Evolutionary conservation across 2,888 invertebrate species (phyloP).

Genomic region (Tortricodes alternella): DNA sequence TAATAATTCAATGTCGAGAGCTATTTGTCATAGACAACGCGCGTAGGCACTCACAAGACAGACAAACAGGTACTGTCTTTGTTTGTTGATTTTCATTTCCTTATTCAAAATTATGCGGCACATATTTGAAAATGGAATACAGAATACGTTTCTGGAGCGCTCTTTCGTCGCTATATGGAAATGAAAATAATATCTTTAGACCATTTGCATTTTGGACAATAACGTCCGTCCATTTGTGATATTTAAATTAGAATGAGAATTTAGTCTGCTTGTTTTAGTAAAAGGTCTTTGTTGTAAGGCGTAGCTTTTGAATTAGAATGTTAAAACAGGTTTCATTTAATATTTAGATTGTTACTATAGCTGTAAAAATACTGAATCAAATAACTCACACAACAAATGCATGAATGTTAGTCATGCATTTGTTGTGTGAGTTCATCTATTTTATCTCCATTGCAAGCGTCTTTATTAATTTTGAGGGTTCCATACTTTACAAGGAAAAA

Average conservation of each 20-base stretch:
- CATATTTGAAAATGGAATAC: conserved; percentile 60
- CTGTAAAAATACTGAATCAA: background rate
- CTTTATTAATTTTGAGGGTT: too few species aligned
- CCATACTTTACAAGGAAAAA: too few species aligned
- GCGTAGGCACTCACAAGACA: conserved; percentile 63
- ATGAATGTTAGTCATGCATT: too few species aligned
- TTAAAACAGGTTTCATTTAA: background rate
- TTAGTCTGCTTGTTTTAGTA: conserved; percentile 29
- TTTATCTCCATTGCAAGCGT: too few species aligned
- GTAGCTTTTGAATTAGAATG: background rate
- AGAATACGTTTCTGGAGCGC: conserved; percentile 49
- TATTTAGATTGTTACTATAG: background rate
- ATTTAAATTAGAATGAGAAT: conserved; percentile 32
- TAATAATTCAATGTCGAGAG: conserved; percentile 65
- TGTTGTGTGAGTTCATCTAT: too few species aligned
- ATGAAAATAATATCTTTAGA: conserved; percentile 51
- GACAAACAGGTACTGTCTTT: conserved; percentile 59
- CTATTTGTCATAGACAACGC: conserved; percentile 66
- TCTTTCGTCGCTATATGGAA: conserved; percentile 52
- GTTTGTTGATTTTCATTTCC: conserved; percentile 63
- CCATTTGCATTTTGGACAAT: conserved; percentile 50
- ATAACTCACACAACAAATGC: too few species aligned
- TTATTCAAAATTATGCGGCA: conserved; percentile 70
- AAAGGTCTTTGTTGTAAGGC: conserved; percentile 25
- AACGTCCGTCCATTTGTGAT: conserved; percentile 31